Percentiles rank a stretch among this genome's conserved stretches.
Conservation (phyloP, 2,113 vertebrate genomes). For the Aramus guarauna region DNA sequence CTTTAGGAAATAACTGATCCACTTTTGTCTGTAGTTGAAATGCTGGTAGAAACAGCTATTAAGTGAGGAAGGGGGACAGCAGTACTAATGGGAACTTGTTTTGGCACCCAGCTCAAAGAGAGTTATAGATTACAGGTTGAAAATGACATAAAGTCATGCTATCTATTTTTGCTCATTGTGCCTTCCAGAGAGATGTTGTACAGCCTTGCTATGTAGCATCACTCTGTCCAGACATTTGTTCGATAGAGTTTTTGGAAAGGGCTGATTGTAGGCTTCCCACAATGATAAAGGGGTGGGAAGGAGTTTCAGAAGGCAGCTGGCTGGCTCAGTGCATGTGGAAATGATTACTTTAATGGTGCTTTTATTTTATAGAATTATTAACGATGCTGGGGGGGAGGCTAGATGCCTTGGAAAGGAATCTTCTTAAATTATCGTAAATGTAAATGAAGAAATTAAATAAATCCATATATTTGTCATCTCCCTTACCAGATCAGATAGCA, state of each 20-base stretch:
- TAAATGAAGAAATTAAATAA: constrained; percentile 54
- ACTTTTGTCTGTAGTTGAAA: background rate
- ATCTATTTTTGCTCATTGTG: background rate
- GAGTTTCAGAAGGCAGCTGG: constrained; percentile 30
- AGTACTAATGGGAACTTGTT: background rate
- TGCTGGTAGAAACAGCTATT: background rate
- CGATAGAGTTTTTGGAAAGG: background rate
- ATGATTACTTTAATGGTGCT: constrained; percentile 51
- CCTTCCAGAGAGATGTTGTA: fast-evolving
- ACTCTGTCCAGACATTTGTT: constrained; percentile 19
- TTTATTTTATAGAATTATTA: constrained; percentile 62
- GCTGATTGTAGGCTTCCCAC: constrained; percentile 41
- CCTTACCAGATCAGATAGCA: constrained; percentile 50
- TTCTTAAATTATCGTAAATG: constrained; percentile 40
- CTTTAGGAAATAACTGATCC: background rate
- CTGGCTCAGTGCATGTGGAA: constrained; percentile 37
- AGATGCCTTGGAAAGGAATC: background rate
- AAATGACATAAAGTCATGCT: background rate
- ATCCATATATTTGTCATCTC: constrained; percentile 58
- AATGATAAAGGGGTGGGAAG: constrained; percentile 46
- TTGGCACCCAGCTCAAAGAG: background rate
- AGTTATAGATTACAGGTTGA: background rate
- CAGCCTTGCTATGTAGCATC: background rate
- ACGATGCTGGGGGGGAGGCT: background rate
- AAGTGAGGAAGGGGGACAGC: background rate